Evolutionary conservation across 2,113 vertebrate species (phyloP).

Genomic region (Noctilio leporinus): DNA sequence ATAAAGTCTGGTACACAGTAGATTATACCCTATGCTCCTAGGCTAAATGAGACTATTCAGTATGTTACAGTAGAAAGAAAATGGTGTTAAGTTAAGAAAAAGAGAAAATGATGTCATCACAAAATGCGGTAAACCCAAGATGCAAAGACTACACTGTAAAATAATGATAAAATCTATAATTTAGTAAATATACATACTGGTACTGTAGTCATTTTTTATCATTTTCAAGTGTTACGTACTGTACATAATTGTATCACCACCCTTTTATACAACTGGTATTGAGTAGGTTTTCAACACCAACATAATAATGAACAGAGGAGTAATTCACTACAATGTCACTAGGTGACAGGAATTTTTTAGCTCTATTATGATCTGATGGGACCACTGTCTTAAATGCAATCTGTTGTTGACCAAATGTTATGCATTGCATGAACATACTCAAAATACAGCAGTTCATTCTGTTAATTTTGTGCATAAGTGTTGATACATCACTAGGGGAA

Average conservation of each 20-base stretch:
- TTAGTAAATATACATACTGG: not conserved
- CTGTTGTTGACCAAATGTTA: not conserved
- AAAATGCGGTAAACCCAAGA: not conserved
- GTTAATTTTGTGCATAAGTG: not conserved
- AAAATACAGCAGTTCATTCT: not conserved
- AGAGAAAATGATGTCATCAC: not conserved
- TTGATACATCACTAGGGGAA: not conserved
- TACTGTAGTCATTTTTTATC: not conserved
- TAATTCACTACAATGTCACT: not conserved
- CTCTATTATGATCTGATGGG: not conserved
- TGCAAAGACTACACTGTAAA: not conserved
- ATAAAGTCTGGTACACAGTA: not conserved
- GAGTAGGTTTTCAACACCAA: not conserved
- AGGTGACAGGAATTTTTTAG: not conserved
- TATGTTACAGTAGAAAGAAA: not conserved
- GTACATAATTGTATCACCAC: not conserved
- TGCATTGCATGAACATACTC: not conserved
- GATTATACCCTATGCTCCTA: not conserved
- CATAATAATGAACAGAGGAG: not conserved
- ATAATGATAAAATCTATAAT: not conserved
- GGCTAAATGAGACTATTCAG: not conserved
- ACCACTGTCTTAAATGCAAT: not conserved
- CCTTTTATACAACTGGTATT: not conserved
- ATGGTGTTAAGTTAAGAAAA: not conserved
- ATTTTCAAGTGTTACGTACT: not conserved